Evolutionary conservation across 2,888 invertebrate genomes (phyloP).

Genomic region (Emmelina monodactyla): DNA sequence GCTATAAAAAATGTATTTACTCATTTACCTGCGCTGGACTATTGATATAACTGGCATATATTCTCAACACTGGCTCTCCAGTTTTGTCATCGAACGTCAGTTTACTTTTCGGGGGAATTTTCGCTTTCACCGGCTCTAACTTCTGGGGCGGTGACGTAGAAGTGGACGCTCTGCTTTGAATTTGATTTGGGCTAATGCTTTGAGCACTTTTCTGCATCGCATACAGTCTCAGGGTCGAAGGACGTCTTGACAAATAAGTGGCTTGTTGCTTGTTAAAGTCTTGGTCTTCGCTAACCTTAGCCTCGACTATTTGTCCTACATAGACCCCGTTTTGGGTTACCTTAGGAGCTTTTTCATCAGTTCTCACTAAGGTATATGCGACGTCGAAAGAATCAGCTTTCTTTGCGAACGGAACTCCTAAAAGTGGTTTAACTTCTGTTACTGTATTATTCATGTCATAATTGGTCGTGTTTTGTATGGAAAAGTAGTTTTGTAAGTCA

Average conservation of each 20-base stretch:
- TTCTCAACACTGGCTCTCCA: constrained; percentile 59
- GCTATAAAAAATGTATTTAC: no score
- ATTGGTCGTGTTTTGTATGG: constrained; percentile 27
- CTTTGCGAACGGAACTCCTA: constrained; percentile 43
- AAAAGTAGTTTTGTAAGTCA: constrained; percentile 28
- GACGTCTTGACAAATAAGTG: constrained; percentile 29
- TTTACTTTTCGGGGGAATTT: constrained; percentile 50
- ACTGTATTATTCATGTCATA: constrained; percentile 28
- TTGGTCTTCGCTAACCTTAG: constrained; percentile 47
- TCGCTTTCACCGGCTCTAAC: constrained; percentile 39
- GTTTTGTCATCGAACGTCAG: constrained; percentile 50
- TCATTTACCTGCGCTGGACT: constrained; percentile 38
- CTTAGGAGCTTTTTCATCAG: constrained; percentile 35
- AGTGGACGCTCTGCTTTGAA: constrained; percentile 19
- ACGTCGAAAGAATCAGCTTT: constrained; percentile 41
- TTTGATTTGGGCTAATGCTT: constrained; percentile 28
- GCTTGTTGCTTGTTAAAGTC: constrained; percentile 47
- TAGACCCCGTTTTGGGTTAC: constrained; percentile 40
- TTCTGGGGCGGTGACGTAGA: constrained; percentile 21
- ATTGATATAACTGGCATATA: constrained; percentile 59
- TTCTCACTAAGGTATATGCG: constrained; percentile 42
- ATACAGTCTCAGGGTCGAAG: constrained; percentile 39
- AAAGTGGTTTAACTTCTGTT: constrained; percentile 33
- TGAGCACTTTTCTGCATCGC: constrained; percentile 34
- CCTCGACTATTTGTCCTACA: constrained; percentile 53